Percentiles rank a stretch among this genome's conserved stretches.
Evolutionary conservation across 2,888 invertebrate genomes (phyloP).

Genomic region (Eupeodes luniger): DNA sequence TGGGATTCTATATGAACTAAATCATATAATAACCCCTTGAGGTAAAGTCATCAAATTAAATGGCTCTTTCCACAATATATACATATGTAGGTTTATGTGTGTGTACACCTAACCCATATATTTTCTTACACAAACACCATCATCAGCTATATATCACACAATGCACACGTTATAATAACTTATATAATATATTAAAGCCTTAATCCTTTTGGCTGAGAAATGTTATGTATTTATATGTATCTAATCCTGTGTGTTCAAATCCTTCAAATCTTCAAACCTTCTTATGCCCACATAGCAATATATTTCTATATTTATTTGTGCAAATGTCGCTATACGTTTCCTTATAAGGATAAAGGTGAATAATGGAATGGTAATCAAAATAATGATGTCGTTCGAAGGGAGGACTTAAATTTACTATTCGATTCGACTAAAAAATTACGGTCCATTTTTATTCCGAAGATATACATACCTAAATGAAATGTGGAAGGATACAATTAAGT

Average conservation of each 20-base stretch:
- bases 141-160: not conserved
- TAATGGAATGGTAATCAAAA: slow-evolving; percentile 20
- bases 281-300: not conserved
- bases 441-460: not conserved
- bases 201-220: slow-evolving; percentile 34
- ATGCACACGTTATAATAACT: slow-evolving; percentile 20
- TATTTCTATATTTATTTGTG: not conserved
- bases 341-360: slow-evolving; percentile 10
- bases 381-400: not conserved
- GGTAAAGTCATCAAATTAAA: slow-evolving; percentile 50
- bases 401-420: slow-evolving; percentile 1
- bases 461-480: too few species aligned
- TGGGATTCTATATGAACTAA: not conserved
- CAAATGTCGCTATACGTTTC: not conserved
- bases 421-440: slow-evolving; percentile 3
- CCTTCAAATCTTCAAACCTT: not conserved
- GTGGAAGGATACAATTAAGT: too few species aligned
- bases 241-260: not conserved
- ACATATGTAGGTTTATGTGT: not conserved
- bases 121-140: too few species aligned
- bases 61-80: not conserved
- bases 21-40: slow-evolving; percentile 40
- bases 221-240: slow-evolving; percentile 3
- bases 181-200: slow-evolving; percentile 19
- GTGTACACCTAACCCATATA: too few species aligned